phyloP scores from a whole-genome alignment of 2,113 vertebrate species.

The Chroicocephalus ridibundus region DNA sequence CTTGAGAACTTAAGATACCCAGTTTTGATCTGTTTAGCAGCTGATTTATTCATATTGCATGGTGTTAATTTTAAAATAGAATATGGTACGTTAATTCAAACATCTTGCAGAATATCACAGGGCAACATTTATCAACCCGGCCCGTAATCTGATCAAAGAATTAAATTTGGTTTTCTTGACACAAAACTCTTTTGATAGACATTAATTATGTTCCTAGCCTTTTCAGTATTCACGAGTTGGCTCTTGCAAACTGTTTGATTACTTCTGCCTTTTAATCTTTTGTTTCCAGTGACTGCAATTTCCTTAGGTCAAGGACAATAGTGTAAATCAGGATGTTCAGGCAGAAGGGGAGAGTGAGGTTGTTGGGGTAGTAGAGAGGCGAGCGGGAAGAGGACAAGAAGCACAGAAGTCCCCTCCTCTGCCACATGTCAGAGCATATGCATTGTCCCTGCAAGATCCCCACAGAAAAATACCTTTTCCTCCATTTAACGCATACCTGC shows the following conservation, averaged over 20 bases:
- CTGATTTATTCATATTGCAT: neutral
- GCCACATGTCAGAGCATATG: neutral
- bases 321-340: neutral
- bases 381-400: neutral
- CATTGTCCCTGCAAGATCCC: neutral
- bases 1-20: neutral
- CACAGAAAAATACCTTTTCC: neutral
- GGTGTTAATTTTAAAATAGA: neutral
- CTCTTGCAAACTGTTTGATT: neutral
- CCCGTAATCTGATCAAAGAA: constrained; percentile 19
- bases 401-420: neutral
- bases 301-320: neutral
- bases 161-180: constrained; percentile 16
- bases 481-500: neutral
- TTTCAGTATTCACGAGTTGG: constrained; percentile 15
- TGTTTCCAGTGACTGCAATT: neutral
- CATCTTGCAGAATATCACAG: neutral
- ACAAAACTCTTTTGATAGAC: neutral
- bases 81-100: neutral
- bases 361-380: neutral
- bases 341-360: neutral
- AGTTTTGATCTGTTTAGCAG: neutral
- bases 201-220: constrained; percentile 17
- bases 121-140: neutral
- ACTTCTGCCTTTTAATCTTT: constrained; percentile 15